Base-by-base conservation (phyloP, 2,888 invertebrate species). In the Amiota mariae region DNA sequence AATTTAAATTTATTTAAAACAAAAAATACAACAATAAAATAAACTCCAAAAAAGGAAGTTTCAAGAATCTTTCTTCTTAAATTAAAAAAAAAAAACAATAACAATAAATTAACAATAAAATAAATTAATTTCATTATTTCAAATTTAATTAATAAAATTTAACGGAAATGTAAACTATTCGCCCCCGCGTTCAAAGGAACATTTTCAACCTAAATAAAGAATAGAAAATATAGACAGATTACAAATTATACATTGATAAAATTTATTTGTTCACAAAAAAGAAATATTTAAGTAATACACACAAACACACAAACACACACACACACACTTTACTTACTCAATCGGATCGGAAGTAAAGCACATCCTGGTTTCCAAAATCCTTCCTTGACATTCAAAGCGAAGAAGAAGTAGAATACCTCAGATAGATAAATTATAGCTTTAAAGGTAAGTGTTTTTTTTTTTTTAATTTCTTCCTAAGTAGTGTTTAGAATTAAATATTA, bases 111-210 rank as follows among this genome's bases (percentile, higher is more conserved):
- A 56, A 57, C 18, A 57, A 20, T 15, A 59, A 59, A 20, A 59
- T 68, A 24, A 24, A 46, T 36, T 36, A 36, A n/a, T 75, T n/a
- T 36, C n/a, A 63, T 46, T 61, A 20, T 59, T 49, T 66, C 49
- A 67, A 70, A 59, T 57, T 67, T 67, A 70, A 36, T 72, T 54
- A 73, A 36, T 54, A 74, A 76, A 77, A 70, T 77, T 72, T 1
- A 86, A 85, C 87, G 88, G 88, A 88, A 85, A 88, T 88, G 88
- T 88, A 88, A 88, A 83, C 81, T 85, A 88, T 77, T 88, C 88
- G 88, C 88, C 87, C 87, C 87, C 85, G 75, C 68, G 20, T 9
- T 15, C 49, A 71, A 59, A 47, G 20, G 18, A 63, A 67, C 74
- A 72, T 71, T 75, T 72, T 36, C 36, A 72, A 68, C 77, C 64